Evolutionary conservation across 2,797 vertebrate genomes (phyloP).

Genomic region (Nyctalus aviator): DNA sequence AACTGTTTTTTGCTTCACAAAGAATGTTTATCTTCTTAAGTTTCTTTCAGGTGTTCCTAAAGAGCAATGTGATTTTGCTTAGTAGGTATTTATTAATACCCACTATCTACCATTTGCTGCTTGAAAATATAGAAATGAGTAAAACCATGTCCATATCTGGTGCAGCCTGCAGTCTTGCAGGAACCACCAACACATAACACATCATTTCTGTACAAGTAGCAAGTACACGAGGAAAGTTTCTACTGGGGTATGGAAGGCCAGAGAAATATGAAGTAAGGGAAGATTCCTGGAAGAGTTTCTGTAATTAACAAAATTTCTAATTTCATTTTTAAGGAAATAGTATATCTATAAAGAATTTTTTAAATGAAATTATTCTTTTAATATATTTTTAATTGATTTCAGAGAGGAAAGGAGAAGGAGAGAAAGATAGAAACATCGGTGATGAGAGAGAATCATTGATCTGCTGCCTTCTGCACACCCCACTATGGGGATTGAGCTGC

Average conservation of each 20-base stretch:
- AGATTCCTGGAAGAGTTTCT: not conserved
- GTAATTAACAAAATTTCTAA: not conserved
- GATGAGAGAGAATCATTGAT: too few relatives aligned
- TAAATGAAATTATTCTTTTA: not conserved
- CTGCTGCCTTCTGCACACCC: too few relatives aligned
- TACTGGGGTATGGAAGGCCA: not conserved
- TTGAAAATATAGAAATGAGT: not conserved
- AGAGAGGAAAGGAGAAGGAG: too few relatives aligned
- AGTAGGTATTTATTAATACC: not conserved
- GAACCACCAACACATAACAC: not conserved
- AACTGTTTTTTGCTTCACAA: constrained; percentile 52
- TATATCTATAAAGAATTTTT: not conserved
- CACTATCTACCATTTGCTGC: not conserved
- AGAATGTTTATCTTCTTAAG: constrained; percentile 6
- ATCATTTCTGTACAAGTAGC: not conserved
- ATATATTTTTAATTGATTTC: too few relatives aligned
- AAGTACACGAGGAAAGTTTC: not conserved
- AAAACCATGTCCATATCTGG: not conserved
- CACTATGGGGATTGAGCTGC: too few relatives aligned
- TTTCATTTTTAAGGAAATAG: not conserved
- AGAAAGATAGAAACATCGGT: too few relatives aligned
- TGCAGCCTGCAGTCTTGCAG: not conserved
- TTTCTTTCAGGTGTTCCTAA: not conserved
- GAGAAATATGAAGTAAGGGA: not conserved
- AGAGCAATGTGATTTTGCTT: not conserved